Conservation (phyloP, 2,797 vertebrate species). For the Epinephelus awoara region DNA sequence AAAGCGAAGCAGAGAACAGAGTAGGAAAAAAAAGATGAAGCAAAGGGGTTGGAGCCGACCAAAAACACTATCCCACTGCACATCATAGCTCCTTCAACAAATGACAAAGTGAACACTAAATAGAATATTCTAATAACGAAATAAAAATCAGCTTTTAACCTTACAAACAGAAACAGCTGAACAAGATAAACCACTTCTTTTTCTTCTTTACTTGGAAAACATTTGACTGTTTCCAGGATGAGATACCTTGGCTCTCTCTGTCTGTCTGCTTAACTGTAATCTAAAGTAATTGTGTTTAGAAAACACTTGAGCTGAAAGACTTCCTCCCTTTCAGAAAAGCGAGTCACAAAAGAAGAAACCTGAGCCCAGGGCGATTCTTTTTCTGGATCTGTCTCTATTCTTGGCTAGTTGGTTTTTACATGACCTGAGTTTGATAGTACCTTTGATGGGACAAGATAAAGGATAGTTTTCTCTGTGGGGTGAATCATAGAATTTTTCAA, state of each 20-base stretch:
- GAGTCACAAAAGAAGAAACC: constrained; percentile 76
- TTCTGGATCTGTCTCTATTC: constrained; percentile 58
- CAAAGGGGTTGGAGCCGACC: neutral
- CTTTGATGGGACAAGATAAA: constrained; percentile 64
- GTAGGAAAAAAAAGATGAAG: neutral
- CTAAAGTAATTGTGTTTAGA: constrained; percentile 86
- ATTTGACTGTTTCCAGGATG: constrained; percentile 55
- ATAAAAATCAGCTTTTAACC: neutral
- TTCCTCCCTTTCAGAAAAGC: constrained; percentile 75
- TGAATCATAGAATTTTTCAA: neutral
- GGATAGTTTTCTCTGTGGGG: neutral
- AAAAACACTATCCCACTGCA: neutral
- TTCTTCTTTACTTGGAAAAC: constrained; percentile 52
- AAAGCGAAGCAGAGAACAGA: neutral
- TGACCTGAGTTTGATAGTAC: constrained; percentile 55
- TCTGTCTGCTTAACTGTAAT: constrained; percentile 76
- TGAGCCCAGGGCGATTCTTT: constrained; percentile 65
- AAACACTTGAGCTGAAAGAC: constrained; percentile 78
- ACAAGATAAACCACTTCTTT: constrained; percentile 42
- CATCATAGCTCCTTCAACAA: neutral
- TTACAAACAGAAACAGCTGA: constrained; percentile 38
- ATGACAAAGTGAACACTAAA: neutral
- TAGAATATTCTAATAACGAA: neutral
- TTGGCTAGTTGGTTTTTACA: constrained; percentile 56
- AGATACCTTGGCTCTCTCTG: constrained; percentile 52